These are phyloP conservation scores for Blastobasis adustella DNA, from an alignment of 2,888 invertebrate genomes.

Conservation along the genomic window DNA sequence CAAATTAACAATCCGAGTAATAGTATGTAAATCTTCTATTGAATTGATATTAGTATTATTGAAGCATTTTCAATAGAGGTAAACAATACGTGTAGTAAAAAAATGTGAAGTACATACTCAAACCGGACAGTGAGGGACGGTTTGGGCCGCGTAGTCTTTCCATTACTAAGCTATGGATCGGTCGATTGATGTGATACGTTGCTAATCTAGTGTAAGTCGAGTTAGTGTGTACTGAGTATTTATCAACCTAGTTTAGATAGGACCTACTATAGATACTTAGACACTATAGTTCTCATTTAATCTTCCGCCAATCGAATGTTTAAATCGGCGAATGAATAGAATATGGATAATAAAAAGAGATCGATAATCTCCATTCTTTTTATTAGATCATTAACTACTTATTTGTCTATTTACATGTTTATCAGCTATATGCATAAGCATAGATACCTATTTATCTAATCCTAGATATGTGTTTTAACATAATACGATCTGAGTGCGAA, in stretches of 20 bases:
- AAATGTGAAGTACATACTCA: conserved; percentile 24
- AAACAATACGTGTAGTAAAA: conserved; percentile 27
- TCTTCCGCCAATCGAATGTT: conserved; percentile 24
- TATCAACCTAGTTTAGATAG: conserved; percentile 66
- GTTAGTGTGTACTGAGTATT: conserved; percentile 63
- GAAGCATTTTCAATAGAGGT: conserved; percentile 10
- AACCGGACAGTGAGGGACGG: conserved; percentile 23
- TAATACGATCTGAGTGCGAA: conserved; percentile 37
- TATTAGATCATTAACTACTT: background rate
- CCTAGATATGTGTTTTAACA: conserved; percentile 34
- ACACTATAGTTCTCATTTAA: conserved; percentile 49
- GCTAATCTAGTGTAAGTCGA: conserved; percentile 51
- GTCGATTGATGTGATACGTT: conserved; percentile 68
- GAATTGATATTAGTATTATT: conserved; percentile 14
- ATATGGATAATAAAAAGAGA: background rate
- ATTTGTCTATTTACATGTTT: conserved; percentile 1
- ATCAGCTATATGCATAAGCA: conserved; percentile 31
- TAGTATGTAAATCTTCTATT: conserved; percentile 10
- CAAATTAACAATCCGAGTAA: background rate
- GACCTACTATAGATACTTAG: conserved; percentile 53
- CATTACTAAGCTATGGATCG: conserved; percentile 50
- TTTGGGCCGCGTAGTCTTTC: conserved; percentile 29
- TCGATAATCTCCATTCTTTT: conserved; percentile 19
- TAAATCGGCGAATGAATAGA: background rate
- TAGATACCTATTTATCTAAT: conserved; percentile 40